Evolutionary conservation across 2,797 vertebrate genomes (phyloP).

Genomic region (Phrynocephalus vlangalii): DNA sequence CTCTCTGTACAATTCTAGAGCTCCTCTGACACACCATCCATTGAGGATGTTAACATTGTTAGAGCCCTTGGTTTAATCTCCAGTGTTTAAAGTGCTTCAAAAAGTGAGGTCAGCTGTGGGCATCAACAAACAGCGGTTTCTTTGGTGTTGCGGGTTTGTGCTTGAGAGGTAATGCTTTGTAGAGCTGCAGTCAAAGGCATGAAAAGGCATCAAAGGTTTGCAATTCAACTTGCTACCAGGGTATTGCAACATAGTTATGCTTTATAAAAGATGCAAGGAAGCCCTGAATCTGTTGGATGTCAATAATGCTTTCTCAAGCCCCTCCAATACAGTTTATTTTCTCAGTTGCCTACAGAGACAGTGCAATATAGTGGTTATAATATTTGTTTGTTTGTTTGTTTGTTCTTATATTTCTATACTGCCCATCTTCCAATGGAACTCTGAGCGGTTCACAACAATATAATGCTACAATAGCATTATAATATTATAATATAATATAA

Average conservation of each 20-base stretch:
- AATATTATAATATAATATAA: background rate
- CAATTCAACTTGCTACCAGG: conserved; percentile 59
- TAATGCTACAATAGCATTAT: too few species aligned
- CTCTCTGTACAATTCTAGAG: background rate
- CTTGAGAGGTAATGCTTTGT: conserved; percentile 54
- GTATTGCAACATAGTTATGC: background rate
- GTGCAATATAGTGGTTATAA: background rate
- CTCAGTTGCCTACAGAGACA: background rate
- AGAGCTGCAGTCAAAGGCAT: conserved; percentile 54
- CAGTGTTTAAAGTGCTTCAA: conserved; percentile 5
- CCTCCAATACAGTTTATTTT: conserved; percentile 14
- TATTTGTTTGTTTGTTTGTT: too few species aligned
- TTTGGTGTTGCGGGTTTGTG: conserved; percentile 32
- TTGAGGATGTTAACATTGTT: background rate
- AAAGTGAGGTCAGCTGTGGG: conserved; percentile 53
- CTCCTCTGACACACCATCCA: background rate
- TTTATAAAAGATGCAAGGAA: conserved; percentile 41
- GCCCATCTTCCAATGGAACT: too few species aligned
- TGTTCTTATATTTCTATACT: too few species aligned
- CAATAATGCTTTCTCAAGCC: conserved; percentile 44
- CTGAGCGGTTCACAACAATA: too few species aligned
- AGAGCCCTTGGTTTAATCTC: conserved; percentile 37
- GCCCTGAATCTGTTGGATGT: conserved; percentile 22
- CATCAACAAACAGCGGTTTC: conserved; percentile 47
- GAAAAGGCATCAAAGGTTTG: conserved; percentile 63